Evolutionary conservation across 2,888 invertebrate species (phyloP).

Genomic region (Himalopsyche tibetana): DNA sequence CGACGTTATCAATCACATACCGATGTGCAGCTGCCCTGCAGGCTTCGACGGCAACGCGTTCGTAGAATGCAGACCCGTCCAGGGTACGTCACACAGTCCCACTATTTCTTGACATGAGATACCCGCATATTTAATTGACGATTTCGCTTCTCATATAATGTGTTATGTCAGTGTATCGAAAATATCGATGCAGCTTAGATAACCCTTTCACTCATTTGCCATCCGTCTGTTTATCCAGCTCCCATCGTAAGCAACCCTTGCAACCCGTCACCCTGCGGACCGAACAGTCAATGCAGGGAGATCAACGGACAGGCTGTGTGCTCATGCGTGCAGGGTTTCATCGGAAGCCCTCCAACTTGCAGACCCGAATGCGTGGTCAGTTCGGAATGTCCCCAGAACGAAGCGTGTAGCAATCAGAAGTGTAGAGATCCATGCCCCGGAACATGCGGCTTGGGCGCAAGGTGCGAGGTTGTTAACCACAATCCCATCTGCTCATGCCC

Average conservation of each 20-base stretch:
- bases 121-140: not conserved
- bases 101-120: not conserved
- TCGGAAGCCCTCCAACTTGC: slow-evolving; percentile 72
- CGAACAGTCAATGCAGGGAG: slow-evolving; percentile 84
- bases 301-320: slow-evolving; percentile 83
- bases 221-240: slow-evolving; percentile 66
- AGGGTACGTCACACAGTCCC: slow-evolving; percentile 53
- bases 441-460: slow-evolving; percentile 67
- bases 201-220: too few relatives aligned
- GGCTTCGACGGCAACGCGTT: slow-evolving; percentile 84
- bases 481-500: too few relatives aligned
- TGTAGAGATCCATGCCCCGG: slow-evolving; percentile 88
- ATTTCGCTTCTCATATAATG: not conserved
- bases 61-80: slow-evolving; percentile 76
- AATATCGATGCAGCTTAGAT: too few relatives aligned
- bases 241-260: slow-evolving; percentile 73
- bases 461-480: too few relatives aligned
- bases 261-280: slow-evolving; percentile 81
- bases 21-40: slow-evolving; percentile 81
- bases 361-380: slow-evolving; percentile 85
- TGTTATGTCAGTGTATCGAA: too few relatives aligned
- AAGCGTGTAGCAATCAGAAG: slow-evolving; percentile 85
- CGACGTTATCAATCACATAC: slow-evolving; percentile 81
- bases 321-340: slow-evolving; percentile 81
- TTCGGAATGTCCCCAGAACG: slow-evolving; percentile 83